Evolutionary conservation across 2,888 invertebrate genomes (phyloP).

Genomic region (Chymomyza procnemis): DNA sequence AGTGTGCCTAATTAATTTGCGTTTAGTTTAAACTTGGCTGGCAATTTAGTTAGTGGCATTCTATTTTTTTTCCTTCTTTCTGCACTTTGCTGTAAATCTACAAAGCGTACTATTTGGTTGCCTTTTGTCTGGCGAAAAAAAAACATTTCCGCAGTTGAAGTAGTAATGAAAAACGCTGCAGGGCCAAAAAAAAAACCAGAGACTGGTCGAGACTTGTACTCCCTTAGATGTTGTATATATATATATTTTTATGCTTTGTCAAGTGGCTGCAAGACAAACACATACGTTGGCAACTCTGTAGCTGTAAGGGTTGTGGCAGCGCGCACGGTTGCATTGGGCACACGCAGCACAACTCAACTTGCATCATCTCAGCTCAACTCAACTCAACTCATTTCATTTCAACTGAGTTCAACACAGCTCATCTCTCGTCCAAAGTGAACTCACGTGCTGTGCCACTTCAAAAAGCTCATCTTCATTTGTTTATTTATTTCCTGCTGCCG

Average conservation of each 20-base stretch:
- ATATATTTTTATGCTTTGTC: conserved; percentile 6
- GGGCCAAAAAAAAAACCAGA: background rate
- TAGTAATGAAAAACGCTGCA: background rate
- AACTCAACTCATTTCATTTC: background rate
- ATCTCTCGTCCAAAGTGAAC: conserved; percentile 10
- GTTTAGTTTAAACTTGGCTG: conserved; percentile 44
- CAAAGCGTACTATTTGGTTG: background rate
- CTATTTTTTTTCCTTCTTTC: background rate
- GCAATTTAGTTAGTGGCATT: conserved; percentile 5
- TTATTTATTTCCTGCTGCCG: conserved; percentile 70
- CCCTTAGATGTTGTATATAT: background rate
- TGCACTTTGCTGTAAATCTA: background rate
- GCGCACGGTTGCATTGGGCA: background rate
- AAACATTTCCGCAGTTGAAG: conserved; percentile 1
- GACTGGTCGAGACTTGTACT: background rate
- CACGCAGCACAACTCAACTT: background rate
- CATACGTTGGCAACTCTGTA: conserved; percentile 14
- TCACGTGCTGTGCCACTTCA: conserved; percentile 59
- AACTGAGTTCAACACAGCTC: background rate
- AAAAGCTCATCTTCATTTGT: conserved; percentile 73
- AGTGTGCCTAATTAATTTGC: conserved; percentile 59
- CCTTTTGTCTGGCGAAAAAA: background rate
- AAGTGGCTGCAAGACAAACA: conserved; percentile 33
- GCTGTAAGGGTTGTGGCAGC: background rate
- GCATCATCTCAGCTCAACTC: background rate